These are phyloP conservation scores for Mus pahari DNA, from an alignment of 2,113 vertebrate genomes.

Conservation along the genomic window DNA sequence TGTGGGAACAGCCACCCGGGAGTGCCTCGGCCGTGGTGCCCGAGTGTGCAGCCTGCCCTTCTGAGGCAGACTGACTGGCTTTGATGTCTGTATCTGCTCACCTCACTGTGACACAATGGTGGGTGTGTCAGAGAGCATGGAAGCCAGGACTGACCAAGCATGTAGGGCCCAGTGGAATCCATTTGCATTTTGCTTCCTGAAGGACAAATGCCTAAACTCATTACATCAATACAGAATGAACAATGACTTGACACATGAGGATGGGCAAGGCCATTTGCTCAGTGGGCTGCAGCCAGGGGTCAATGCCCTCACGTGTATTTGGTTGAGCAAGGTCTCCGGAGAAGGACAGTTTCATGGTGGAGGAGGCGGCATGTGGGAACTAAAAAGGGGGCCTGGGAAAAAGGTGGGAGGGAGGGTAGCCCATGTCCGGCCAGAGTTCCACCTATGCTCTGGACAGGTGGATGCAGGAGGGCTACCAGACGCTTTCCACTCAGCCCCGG, in stretches of 20 bases:
- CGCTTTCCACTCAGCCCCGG: too few relatives aligned
- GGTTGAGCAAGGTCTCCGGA: neutral
- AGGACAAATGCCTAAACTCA: accelerated
- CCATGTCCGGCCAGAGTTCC: too few relatives aligned
- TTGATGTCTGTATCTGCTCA: neutral
- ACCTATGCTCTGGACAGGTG: too few relatives aligned
- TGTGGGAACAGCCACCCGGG: neutral
- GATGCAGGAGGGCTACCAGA: too few relatives aligned
- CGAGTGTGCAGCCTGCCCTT: neutral
- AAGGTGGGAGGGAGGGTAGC: too few relatives aligned
- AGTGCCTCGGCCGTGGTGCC: neutral
- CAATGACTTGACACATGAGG: neutral
- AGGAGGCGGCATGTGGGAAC: neutral
- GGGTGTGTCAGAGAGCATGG: accelerated
- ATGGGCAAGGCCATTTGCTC: accelerated
- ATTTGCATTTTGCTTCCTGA: accelerated
- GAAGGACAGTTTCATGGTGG: accelerated
- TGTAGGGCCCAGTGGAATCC: too few relatives aligned
- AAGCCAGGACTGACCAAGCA: neutral
- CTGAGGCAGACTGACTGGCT: neutral
- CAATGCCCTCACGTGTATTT: accelerated
- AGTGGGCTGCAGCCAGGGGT: accelerated
- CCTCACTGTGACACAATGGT: neutral
- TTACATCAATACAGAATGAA: neutral
- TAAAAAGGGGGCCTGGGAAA: too few relatives aligned